Conservation (phyloP, 2,113 vertebrate genomes). For the Alexandromys fortis region DNA sequence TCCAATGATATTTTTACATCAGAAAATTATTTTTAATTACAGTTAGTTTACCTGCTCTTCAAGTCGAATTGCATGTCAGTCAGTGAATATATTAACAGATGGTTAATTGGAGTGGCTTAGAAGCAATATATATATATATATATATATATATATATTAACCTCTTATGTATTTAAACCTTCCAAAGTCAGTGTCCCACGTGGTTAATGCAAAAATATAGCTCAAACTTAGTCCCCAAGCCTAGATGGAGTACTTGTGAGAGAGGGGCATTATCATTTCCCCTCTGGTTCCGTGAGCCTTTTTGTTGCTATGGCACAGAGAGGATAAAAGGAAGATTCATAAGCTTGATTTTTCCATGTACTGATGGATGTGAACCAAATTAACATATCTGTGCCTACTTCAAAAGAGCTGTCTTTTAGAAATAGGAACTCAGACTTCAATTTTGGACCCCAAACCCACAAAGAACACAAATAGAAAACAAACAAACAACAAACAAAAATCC, state of each 20-base stretch:
- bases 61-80: background rate
- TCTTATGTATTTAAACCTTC: background rate
- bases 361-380: background rate
- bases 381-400: background rate
- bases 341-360: background rate
- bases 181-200: background rate
- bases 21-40: conserved; percentile 24
- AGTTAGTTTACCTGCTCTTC: background rate
- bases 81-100: background rate
- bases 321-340: background rate
- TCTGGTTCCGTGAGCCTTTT: background rate
- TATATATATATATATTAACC: too few relatives aligned
- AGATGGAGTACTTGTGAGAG: background rate
- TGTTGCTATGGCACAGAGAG: background rate
- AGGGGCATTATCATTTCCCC: background rate
- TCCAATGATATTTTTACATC: background rate
- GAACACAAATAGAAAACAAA: background rate
- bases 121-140: too few relatives aligned
- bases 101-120: background rate
- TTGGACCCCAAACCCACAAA: background rate
- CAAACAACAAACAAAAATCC: background rate
- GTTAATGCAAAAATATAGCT: background rate
- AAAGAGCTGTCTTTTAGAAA: background rate
- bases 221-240: background rate
- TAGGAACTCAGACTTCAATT: background rate